phyloP scores from a whole-genome alignment of 1,140 invertebrate species.

The Panulirus ornatus region DNA sequence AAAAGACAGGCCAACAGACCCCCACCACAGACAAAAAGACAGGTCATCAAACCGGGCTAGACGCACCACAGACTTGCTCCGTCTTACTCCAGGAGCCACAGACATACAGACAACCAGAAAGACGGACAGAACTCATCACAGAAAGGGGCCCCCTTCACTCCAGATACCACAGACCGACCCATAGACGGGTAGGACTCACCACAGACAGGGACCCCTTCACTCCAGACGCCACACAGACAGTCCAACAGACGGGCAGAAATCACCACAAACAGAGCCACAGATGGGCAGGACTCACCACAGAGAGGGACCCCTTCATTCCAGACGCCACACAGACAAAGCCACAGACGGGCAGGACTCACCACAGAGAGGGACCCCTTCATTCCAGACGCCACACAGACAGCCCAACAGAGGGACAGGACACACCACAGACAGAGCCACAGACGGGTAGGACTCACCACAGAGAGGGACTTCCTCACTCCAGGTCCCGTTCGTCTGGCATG shows the following conservation, averaged over 20 bases:
- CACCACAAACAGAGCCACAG: too few relatives aligned
- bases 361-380: conserved; percentile 87
- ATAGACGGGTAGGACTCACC: too few relatives aligned
- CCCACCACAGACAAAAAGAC: too few relatives aligned
- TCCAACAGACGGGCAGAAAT: too few relatives aligned
- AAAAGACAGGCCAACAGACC: background rate
- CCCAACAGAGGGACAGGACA: background rate
- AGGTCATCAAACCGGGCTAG: too few relatives aligned
- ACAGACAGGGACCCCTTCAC: conserved; percentile 87
- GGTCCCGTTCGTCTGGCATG: conserved; percentile 92
- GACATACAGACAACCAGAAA: background rate
- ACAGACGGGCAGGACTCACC: background rate
- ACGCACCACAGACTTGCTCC: too few relatives aligned
- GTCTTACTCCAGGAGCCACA: too few relatives aligned
- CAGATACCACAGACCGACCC: too few relatives aligned
- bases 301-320: conserved; percentile 88
- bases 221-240: conserved; percentile 84
- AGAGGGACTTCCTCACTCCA: conserved; percentile 89
- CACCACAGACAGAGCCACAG: too few relatives aligned
- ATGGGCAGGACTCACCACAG: conserved; percentile 82
- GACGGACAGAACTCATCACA: too few relatives aligned
- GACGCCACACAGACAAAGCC: conserved; percentile 79
- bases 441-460: conserved; percentile 81
- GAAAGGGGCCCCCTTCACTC: too few relatives aligned
- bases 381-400: conserved; percentile 86